Evolutionary conservation across 2,888 invertebrate species (phyloP), one percentile per base, ranked within the genome.

Genomic region (Microctonus brassicae): DNA sequence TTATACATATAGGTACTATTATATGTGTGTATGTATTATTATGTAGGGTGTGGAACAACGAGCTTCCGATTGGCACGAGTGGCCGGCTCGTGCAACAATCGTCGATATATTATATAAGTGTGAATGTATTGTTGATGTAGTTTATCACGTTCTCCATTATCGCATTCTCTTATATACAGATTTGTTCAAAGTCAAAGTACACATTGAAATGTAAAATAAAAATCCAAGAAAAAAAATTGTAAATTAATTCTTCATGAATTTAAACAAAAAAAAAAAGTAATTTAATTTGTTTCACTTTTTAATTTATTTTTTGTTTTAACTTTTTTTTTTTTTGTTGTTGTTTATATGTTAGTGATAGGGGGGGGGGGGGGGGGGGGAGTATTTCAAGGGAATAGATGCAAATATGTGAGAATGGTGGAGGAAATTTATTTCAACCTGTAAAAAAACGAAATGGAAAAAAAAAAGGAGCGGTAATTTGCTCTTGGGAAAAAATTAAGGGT

Each of bases 11-110:
- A 17, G 2, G 17, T 47, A 47, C 7, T 6, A 17, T 17, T 42
- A n/a, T 42, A 5, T n/a, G 17, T 47, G 17, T n/a, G 17, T 47
- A 17, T 17, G 17, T 47, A 47, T 47, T 47, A 47, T 47, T 20
- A 47, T 47, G 17, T 47, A 47, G 47, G 60, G 60, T 34, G 33
- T 33, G 11, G 60, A 60, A 60, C 62, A 62, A 62, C 63, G 39
- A 47, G 47, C 63, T 63, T 63, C 63, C 63, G 63, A 63, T 63
- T 63, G 47, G 47, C 26, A 42, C 42, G 57, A 63, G 64, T 52
- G 62, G 55, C 70, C 24, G 63, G 26, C 63, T 63, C 63, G 63
- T 63, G 63, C 47, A 58, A 58, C 47, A 17, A 47, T 17, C 47
- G 47, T 47, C 9, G 17, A 47, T 47, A 17, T 13, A 39, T n/a